phyloP scores from a whole-genome alignment of 2,113 vertebrate species.

The Muntiacus muntjak region DNA sequence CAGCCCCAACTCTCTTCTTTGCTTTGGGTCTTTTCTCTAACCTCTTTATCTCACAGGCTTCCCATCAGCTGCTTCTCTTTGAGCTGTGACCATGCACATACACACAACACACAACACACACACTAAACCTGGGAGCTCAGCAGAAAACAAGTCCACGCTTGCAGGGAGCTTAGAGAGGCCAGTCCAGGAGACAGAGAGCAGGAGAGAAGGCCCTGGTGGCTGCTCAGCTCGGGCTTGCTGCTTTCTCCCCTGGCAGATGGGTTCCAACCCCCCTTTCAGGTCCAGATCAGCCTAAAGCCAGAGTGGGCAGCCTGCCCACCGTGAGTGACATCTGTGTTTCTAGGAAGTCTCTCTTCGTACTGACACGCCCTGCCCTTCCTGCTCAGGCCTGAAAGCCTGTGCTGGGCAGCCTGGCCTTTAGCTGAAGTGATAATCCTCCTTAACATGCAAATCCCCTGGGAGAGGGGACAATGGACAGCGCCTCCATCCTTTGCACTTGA shows the following conservation, averaged over 20 bases:
- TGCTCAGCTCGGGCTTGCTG: neutral
- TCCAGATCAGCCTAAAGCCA: constrained; percentile 54
- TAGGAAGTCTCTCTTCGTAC: constrained; percentile 39
- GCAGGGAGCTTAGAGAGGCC: neutral
- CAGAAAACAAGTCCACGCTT: constrained; percentile 48
- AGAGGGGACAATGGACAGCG: neutral
- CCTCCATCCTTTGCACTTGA: neutral
- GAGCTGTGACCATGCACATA: neutral
- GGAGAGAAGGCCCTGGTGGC: neutral
- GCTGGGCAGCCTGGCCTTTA: neutral
- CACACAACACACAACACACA: neutral
- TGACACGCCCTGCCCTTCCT: neutral
- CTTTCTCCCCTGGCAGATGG: constrained; percentile 58
- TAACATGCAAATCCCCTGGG: neutral
- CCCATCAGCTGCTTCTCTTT: constrained; percentile 21
- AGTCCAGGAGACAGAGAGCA: neutral
- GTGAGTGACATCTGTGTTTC: constrained; percentile 43
- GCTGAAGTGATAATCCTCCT: neutral
- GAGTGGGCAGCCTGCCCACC: constrained; percentile 42
- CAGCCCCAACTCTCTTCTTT: neutral
- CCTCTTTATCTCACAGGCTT: neutral
- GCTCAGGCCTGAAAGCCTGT: neutral
- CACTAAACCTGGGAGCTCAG: neutral
- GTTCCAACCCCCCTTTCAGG: constrained; percentile 38
- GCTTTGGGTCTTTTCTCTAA: constrained; percentile 19